phyloP scores from a whole-genome alignment of 2,888 invertebrate genomes.

The Pristionchus maxplancki region DNA sequence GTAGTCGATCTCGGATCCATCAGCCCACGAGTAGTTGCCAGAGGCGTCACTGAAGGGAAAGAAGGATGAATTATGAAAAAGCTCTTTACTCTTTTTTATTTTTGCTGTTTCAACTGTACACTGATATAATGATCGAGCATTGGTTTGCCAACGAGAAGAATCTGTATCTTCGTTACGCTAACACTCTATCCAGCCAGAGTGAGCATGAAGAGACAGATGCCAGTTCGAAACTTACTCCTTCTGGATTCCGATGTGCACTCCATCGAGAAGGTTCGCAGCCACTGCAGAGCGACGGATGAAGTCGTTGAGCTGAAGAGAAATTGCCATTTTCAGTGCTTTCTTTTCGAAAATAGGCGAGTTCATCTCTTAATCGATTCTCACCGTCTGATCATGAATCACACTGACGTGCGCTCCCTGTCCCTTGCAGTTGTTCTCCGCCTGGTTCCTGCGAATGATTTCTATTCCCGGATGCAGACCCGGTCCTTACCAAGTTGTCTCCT shows the following conservation, averaged over 20 bases:
- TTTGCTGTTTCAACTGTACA: too few species aligned
- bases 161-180: too few species aligned
- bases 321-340: background rate
- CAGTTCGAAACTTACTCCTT: background rate
- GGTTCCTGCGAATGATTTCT: too few species aligned
- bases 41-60: background rate
- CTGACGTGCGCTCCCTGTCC: background rate
- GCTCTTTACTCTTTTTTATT: too few species aligned
- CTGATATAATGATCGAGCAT: too few species aligned
- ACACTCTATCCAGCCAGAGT: too few species aligned
- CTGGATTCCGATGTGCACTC: slow-evolving; percentile 43
- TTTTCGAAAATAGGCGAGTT: too few species aligned
- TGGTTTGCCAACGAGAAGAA: background rate
- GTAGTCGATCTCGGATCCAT: slow-evolving; percentile 32
- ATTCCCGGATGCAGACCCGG: too few species aligned
- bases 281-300: slow-evolving; percentile 30
- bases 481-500: background rate
- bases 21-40: slow-evolving; percentile 32
- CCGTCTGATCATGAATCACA: slow-evolving; percentile 45
- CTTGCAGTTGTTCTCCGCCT: background rate
- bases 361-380: background rate
- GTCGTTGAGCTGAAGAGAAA: slow-evolving; percentile 33
- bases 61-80: background rate
- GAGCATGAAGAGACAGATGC: background rate
- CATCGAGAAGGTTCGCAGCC: background rate